Evolutionary conservation across 2,888 invertebrate genomes (phyloP), one percentile per base, ranked within the genome.

Genomic region (Pogonocherus hispidulus): DNA sequence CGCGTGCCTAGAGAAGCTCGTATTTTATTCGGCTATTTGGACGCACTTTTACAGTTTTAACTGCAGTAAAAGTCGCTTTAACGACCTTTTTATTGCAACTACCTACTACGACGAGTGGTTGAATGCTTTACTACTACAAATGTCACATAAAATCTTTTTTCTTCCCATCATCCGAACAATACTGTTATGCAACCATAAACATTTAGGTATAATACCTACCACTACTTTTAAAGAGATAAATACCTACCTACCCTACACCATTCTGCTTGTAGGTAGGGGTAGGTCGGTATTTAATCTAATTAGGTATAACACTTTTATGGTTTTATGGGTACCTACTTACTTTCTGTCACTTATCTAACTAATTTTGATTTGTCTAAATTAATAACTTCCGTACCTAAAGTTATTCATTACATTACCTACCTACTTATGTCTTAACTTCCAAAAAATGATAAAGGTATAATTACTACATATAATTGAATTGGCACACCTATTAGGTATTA

Each of bases 41-140:
- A 84, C 84, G 84, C 85, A 84, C 83, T 84, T 83, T 84, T 84
- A 85, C 83, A 84, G 83, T 85, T 85, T 85, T 84, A 85, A 85
- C 82, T 84, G 84, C 83, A 82, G 82, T 85, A 85, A 85, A 85
- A 85, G 84, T 84, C 84, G 76, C 78, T 85, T 86, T 85, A 85
- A 85, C 84, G 85, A 80, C 80, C 80, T 78, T 85, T 85, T 85
- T 85, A 85, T 85, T 85, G 83, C 84, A 82, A 84, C 84, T 83
- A 83, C 80, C 83, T 84, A 82, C 81, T 84, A 82, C 81, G 80
- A 70, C 72, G 79, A 76, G 78, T 78, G 79, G 74, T 76, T 71
- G 73, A 69, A 78, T 75, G 76, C 74, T 77, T 76, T 76, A 76
- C 76, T 76, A 71, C 77, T 76, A 77, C 75, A 74, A 78, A 72